phyloP scores from a whole-genome alignment of 2,888 invertebrate genomes.

The Thera obeliscata region DNA sequence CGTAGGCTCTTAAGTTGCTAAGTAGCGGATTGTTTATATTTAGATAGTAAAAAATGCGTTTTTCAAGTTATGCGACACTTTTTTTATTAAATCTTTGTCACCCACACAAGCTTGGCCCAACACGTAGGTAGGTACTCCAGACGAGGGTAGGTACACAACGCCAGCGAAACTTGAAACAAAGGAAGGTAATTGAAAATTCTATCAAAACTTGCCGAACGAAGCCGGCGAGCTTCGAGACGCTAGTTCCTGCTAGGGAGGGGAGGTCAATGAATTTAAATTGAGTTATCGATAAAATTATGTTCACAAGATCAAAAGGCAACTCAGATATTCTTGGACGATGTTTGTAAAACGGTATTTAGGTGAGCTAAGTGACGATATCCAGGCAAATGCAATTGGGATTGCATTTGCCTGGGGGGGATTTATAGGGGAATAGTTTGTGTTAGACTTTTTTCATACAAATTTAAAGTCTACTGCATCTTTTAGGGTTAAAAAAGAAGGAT shows the following conservation, averaged over 20 bases:
- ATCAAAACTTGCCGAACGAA: conserved; percentile 81
- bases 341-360: background rate
- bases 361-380: background rate
- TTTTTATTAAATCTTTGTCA: too few species aligned
- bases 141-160: conserved; percentile 33
- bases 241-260: conserved; percentile 45
- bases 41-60: too few species aligned
- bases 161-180: conserved; percentile 73
- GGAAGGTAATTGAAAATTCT: conserved; percentile 84
- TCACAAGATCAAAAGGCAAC: background rate
- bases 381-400: background rate
- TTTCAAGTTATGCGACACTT: too few species aligned
- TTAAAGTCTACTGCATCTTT: too few species aligned
- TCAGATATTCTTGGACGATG: background rate
- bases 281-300: conserved; percentile 22
- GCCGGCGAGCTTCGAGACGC: conserved; percentile 54
- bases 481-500: too few species aligned
- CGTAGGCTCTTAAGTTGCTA: too few species aligned
- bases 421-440: too few species aligned
- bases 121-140: conserved; percentile 10
- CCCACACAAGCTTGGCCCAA: too few species aligned
- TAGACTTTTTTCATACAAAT: too few species aligned
- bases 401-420: too few species aligned
- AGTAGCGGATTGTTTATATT: too few species aligned
- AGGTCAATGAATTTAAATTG: conserved; percentile 19